Evolutionary conservation across 2,797 vertebrate species (phyloP).

Genomic region (Chaetodon trifasciatus): DNA sequence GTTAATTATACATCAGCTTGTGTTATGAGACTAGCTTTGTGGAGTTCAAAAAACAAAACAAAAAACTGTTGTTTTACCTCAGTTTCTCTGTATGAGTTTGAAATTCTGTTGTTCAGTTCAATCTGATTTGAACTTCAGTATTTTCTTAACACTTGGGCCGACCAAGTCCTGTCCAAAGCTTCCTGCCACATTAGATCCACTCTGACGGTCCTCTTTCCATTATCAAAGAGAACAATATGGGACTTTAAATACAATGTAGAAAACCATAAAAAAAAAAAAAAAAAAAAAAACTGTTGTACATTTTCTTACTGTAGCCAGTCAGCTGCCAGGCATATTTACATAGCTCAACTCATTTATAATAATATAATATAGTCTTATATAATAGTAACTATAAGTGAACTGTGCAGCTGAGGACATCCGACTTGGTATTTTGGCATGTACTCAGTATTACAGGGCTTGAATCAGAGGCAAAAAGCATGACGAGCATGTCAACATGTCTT

Average conservation of each 20-base stretch:
- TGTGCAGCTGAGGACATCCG: not conserved
- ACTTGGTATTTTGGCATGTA: not conserved
- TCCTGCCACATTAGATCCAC: not conserved
- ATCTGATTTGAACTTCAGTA: not conserved
- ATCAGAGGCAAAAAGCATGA: not conserved
- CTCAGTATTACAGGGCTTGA: not conserved
- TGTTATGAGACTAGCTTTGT: not conserved
- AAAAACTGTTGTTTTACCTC: not conserved
- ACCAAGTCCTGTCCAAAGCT: not conserved
- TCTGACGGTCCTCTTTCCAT: not conserved
- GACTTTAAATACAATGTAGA: not conserved
- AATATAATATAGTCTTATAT: not conserved
- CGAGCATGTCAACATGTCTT: not conserved
- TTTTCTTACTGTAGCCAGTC: not conserved
- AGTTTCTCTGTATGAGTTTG: not conserved
- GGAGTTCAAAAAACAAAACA: not conserved
- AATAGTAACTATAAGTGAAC: not conserved
- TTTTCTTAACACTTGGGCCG: not conserved
- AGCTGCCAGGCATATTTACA: not conserved
- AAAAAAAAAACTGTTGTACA: not conserved
- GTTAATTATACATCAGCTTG: constrained; percentile 24
- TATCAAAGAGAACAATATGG: not conserved
- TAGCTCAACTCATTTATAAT: not conserved
- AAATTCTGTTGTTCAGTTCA: not conserved
- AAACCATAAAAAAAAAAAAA: not conserved